phyloP scores from a whole-genome alignment of 35 echinoderm and acorn worm species.

The Ophioderma brevispina region DNA sequence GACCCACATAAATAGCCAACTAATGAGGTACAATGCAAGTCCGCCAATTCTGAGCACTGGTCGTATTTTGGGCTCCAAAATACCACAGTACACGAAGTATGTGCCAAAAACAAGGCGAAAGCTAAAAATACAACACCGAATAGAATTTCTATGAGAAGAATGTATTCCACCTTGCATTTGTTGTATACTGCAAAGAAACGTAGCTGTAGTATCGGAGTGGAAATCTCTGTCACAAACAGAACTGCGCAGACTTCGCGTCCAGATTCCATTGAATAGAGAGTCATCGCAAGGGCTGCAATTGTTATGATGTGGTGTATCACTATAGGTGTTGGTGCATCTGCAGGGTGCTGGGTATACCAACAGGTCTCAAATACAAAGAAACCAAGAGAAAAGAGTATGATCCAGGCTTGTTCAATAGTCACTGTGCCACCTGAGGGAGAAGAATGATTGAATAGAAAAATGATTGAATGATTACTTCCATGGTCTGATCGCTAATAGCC shows the following conservation, averaged over 20 bases:
- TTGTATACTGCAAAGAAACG: neutral
- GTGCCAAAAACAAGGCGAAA: neutral
- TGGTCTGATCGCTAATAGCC: too few species aligned
- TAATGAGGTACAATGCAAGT: too few species aligned
- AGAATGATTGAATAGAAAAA: neutral
- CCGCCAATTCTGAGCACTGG: too few species aligned
- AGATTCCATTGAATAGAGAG: neutral
- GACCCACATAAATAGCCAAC: too few species aligned
- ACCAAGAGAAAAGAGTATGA: neutral
- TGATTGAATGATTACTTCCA: too few species aligned
- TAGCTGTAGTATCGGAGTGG: neutral
- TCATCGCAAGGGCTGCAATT: neutral
- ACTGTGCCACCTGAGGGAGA: neutral
- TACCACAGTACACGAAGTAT: neutral
- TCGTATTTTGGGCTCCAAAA: too few species aligned
- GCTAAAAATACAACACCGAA: neutral
- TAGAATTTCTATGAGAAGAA: neutral
- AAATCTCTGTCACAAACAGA: neutral
- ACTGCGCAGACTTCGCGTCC: neutral
- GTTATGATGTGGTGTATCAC: neutral
- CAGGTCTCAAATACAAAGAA: neutral
- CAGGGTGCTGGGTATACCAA: neutral
- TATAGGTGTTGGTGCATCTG: neutral
- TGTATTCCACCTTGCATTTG: neutral
- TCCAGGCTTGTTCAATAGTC: neutral